Percentiles rank a stretch among this genome's conserved stretches.
Evolutionary conservation across 2,113 vertebrate species (phyloP).

Genomic region (Thunnus thynnus): DNA sequence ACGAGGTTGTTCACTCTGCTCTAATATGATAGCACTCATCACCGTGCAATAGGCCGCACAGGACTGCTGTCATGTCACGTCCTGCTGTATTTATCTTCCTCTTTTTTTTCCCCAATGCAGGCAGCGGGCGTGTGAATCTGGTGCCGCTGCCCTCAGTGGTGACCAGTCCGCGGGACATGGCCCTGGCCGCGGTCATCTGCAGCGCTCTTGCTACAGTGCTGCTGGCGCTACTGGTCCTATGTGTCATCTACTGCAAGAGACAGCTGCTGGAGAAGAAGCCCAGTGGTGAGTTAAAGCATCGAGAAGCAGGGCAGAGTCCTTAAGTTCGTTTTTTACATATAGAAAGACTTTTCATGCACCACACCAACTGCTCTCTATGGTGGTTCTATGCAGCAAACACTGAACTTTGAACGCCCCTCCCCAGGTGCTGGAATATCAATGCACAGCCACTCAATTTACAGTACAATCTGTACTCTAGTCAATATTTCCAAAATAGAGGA

Average conservation of each 20-base stretch:
- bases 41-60: neutral
- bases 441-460: slow-evolving; percentile 14
- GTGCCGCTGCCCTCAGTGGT: slow-evolving; percentile 91
- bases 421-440: slow-evolving; percentile 15
- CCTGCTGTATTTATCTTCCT: neutral
- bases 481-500: slow-evolving; percentile 18
- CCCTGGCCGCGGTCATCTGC: slow-evolving; percentile 95
- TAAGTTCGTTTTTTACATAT: neutral
- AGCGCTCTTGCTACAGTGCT: slow-evolving; percentile 95
- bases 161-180: slow-evolving; percentile 94
- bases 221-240: slow-evolving; percentile 95
- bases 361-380: neutral
- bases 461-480: slow-evolving; percentile 9
- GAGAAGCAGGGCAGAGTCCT: neutral
- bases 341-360: neutral
- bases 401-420: slow-evolving; percentile 22
- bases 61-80: neutral
- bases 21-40: neutral
- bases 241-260: slow-evolving; percentile 96
- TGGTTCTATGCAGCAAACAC: neutral
- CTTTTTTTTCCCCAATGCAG: slow-evolving; percentile 70
- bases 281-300: slow-evolving; percentile 86
- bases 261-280: slow-evolving; percentile 98
- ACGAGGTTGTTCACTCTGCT: neutral
- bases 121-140: slow-evolving; percentile 93